Evolutionary conservation across 2,113 vertebrate genomes (phyloP), one percentile per base, ranked within the genome.

Genomic region (Thunnus maccoyii): DNA sequence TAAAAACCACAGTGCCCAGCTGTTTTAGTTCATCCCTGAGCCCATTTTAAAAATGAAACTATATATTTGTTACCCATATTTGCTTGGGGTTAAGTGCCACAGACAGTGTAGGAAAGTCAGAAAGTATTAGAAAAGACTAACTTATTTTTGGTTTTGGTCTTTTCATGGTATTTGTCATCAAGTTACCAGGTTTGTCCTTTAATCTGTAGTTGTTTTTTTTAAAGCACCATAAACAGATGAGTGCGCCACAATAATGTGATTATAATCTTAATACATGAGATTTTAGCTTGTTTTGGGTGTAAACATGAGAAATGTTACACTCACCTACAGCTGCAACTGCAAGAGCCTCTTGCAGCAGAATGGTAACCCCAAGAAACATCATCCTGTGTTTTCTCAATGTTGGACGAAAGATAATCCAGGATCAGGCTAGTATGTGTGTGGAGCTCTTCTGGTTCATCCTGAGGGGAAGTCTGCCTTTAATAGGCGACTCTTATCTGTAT

Each of bases 301-400:
- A 72, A 67, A 71, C 13, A 25, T n/a, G 47, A 15, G 3, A 80
- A 56, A 68, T 48, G 9, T 22, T 25, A 3, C 8, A 91, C 94
- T 93, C 80, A 95, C 95, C 92, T 20, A 75, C 52, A 73, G 86
- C 84, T 69, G 91, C 56, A 64, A 72, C 83, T 12, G 57, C 16
- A 36, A 71, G n/a, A 18, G 46, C 48, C 18, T 86, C 70, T 75
- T 75, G 87, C 47, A 92, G 77, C 46, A 94, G 76, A 74, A 65
- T 5, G 13, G 65, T 25, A 20, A 94, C 25, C 27, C 89, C n/a
- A 56, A 85, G 56, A 54, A 88, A 16, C n/a, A 93, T 48, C 88
- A 92, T 91, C 60, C 27, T 83, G 32, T 44, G n/a, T 62, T 55
- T 17, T 69, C 44, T 63, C 16, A 5, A 32, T 10, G 69, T 27